Base-by-base conservation (phyloP, 2,113 vertebrate species). In the Pungitius pungitius region DNA sequence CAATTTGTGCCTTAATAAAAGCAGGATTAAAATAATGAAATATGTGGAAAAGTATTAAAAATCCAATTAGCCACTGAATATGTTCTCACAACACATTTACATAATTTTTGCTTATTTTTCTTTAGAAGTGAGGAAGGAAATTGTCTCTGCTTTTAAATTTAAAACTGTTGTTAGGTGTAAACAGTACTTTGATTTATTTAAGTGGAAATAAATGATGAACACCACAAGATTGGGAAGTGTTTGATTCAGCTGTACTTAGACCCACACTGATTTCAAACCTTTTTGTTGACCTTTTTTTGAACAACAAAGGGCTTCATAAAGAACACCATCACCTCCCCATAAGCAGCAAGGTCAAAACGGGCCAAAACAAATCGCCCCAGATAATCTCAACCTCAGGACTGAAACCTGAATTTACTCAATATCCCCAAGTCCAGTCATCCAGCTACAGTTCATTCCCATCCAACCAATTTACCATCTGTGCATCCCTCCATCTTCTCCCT, bases 401-500 rank as follows among this genome's bases (percentile, higher is more conserved):
- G 60, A 88, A 83, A 84, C 77, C 68, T 77, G 85, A 76, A 80
- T 90, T 87, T 86, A 74, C 57, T 75, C 76, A 77, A 58, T 62
- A 79, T 82, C 75, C 79, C 49, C 68, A 83, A 80, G 84, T 85
- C 81, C 83, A 85, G 74, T 84, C 83, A 94, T 91, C 73, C 78
- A 78, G 85, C 86, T 93, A 87, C 94, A 94, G 93, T 93, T 95
- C 93, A 94, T 95, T 95, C 95, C 93, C 94, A 92, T 92, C 88
- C 88, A 91, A 85, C 90, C 93, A 93, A 96, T 96, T 91, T 86
- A 90, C 95, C 96, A 95, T 95, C 95, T 95, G 94, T 94, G 94
- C 89, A 89, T 95, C 94, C 94, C 94, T 95, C 93, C 93, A 95
- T 95, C 94, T 94, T 91, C 91, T 93, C 95, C 94, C 95, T 94